Evolutionary conservation across 2,797 vertebrate genomes (phyloP).

Genomic region (Heliangelus exortis): DNA sequence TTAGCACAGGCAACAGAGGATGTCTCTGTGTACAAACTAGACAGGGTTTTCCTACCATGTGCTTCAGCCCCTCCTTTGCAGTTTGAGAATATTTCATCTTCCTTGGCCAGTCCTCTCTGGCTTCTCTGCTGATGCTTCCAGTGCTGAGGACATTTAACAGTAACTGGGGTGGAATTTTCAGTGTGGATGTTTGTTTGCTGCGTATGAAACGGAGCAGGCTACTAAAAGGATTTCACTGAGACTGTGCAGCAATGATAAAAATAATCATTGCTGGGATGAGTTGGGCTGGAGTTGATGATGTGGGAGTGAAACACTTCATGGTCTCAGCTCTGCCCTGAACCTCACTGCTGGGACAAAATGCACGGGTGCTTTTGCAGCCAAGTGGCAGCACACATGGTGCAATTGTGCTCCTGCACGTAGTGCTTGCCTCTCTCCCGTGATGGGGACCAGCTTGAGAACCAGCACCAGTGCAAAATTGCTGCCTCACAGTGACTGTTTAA

Average conservation of each 20-base stretch:
- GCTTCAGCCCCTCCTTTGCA: conserved; percentile 19
- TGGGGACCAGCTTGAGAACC: background rate
- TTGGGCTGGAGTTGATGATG: background rate
- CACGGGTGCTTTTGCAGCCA: background rate
- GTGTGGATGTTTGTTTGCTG: background rate
- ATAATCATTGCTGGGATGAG: background rate
- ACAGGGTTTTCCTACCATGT: conserved; percentile 45
- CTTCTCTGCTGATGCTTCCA: background rate
- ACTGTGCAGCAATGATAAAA: background rate
- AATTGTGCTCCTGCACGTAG: background rate
- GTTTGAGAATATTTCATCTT: background rate
- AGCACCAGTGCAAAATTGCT: background rate
- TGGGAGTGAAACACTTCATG: background rate
- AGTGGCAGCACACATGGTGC: background rate
- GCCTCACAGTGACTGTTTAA: background rate
- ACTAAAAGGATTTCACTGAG: background rate
- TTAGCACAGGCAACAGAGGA: conserved; percentile 13
- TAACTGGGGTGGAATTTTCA: background rate
- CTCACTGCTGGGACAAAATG: background rate
- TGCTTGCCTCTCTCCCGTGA: background rate
- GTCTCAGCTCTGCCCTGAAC: background rate
- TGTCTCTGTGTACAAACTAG: background rate
- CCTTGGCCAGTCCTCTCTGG: background rate
- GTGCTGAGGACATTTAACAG: background rate
- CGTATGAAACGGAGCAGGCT: background rate